Base-by-base conservation (phyloP, 2,797 vertebrate species). In the Anguilla megastoma region DNA sequence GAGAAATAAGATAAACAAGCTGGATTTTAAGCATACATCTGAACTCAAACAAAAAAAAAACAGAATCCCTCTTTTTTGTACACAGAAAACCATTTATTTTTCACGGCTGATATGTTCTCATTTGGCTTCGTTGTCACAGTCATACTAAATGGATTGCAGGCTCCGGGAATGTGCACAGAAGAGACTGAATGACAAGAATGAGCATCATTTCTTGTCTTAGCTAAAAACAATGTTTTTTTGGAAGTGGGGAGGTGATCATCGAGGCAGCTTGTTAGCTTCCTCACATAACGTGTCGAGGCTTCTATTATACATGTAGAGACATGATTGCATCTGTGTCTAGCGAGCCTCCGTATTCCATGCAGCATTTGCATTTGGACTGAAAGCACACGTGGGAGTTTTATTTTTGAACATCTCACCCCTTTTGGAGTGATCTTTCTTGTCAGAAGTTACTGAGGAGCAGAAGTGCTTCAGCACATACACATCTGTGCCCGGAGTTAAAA, bases 231-330 rank as follows among this genome's bases (percentile, higher is more conserved):
- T 58, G 3, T 16, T 58, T 36, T 76, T 41, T 76, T 6, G 33
- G 30, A 41, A 41, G 18, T 2, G 12, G 3, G 33, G 18, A 41
- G 74, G 18, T 76, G 3, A 14, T 14, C 14, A 7, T n/a, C 79
- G 4, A 48, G 79, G n/a, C 79, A 82, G 79, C 79, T 21, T 82
- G 79, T 82, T 82, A 82, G 45, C n/a, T 48, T 82, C 79, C 79
- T 82, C 79, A 82, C 79, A 48, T 82, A 82, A n/a, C 50, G 76
- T 80, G 76, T 80, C 24, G 41, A 45, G 45, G 79, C 41, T 82
- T 82, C 79, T n/a, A 82, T 82, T 50, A 8, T 50, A 82, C 45
- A 14, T 79, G 18, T 1, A 50, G 10, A 82, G 79, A 16, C 16
- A 21, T 80, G 76, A 80, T 80, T 80, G 76, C 21, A 16, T 50